Evolutionary conservation across 2,888 invertebrate genomes (phyloP).

Genomic region (Bruchidius siliquastri): DNA sequence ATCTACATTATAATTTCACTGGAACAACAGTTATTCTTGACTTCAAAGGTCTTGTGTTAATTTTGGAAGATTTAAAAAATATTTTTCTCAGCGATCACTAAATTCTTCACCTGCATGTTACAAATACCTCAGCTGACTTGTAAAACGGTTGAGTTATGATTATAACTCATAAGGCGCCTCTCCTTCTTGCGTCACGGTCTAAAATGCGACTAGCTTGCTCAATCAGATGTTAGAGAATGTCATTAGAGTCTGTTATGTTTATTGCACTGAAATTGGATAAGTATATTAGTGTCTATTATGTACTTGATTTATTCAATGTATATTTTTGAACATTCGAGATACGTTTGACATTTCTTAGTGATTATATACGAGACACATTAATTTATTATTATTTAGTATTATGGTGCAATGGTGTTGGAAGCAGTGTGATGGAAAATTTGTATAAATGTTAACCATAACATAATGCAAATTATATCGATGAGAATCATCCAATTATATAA

Average conservation of each 20-base stretch:
- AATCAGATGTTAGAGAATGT: neutral
- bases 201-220: neutral
- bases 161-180: neutral
- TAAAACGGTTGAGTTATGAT: neutral
- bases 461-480: no score
- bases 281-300: neutral
- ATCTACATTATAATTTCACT: neutral
- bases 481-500: no score
- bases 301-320: neutral
- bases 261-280: neutral
- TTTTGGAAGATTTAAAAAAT: neutral
- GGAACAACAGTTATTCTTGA: no score
- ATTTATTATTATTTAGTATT: no score
- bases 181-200: neutral
- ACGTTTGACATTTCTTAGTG: no score
- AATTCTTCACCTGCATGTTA: neutral
- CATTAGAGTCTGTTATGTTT: neutral
- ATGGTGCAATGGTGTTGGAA: no score
- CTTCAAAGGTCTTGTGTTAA: neutral
- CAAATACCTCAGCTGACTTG: neutral
- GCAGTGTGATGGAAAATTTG: no score
- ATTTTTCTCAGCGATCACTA: neutral
- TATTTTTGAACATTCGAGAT: neutral
- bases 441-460: no score
- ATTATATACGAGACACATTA: no score